phyloP scores from a whole-genome alignment of 2,888 invertebrate genomes.

The Leucoma salicis region DNA sequence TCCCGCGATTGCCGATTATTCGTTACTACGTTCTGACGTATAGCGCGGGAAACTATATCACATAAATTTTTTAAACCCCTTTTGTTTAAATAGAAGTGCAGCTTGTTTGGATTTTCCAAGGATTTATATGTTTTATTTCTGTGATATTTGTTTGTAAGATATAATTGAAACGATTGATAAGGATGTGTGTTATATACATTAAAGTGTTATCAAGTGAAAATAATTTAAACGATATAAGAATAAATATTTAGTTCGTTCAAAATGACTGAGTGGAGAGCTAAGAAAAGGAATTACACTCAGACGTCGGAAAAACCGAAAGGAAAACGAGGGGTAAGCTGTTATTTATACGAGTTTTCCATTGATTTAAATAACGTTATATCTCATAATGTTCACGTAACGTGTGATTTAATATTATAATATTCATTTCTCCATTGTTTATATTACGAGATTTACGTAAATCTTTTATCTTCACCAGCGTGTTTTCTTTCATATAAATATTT shows the following conservation, averaged over 20 bases:
- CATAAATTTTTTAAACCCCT: slow-evolving; percentile 27
- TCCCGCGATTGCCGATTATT: slow-evolving; percentile 33
- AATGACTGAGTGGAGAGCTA: slow-evolving; percentile 33
- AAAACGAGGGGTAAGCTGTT: slow-evolving; percentile 64
- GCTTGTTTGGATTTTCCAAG: slow-evolving; percentile 14
- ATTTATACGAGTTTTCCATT: background rate
- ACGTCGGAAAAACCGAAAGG: slow-evolving; percentile 60
- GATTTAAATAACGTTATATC: background rate
- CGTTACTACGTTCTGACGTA: slow-evolving; percentile 23
- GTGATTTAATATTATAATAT: slow-evolving; percentile 2
- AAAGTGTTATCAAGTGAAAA: slow-evolving; percentile 35
- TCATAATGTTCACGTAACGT: background rate
- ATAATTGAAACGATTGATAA: slow-evolving; percentile 8
- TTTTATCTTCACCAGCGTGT: background rate
- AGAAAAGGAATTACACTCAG: slow-evolving; percentile 50
- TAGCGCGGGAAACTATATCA: slow-evolving; percentile 37
- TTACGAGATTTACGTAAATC: background rate
- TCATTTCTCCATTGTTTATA: slow-evolving; percentile 1
- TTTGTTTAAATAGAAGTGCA: background rate
- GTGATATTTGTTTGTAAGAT: slow-evolving; percentile 20
- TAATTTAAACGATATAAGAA: slow-evolving; percentile 16
- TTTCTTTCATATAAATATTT: slow-evolving; percentile 7
- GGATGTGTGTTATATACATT: slow-evolving; percentile 12
- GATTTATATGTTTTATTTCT: slow-evolving; percentile 18
- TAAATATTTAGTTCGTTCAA: slow-evolving; percentile 27